Percentiles rank a stretch among this genome's conserved stretches.
phyloP scores from a whole-genome alignment of 2,888 invertebrate species.

The Neuroscelio doddi region DNA sequence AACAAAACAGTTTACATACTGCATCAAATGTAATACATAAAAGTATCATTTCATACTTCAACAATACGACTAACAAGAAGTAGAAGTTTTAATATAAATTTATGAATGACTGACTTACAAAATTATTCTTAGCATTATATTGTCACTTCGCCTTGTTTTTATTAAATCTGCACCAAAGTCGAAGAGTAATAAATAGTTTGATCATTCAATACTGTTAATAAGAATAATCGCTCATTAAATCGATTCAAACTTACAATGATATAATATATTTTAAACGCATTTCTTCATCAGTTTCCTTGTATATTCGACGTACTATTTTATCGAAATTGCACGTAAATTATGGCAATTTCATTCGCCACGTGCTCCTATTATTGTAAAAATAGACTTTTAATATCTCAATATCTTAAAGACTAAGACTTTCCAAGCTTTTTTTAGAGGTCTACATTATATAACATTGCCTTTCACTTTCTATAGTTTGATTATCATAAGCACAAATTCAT shows the following conservation, averaged over 20 bases:
- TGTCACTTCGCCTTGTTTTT: neutral
- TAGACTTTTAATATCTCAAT: neutral
- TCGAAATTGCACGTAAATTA: neutral
- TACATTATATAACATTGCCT: neutral
- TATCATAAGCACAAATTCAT: neutral
- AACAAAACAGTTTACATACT: too few relatives aligned
- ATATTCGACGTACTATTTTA: neutral
- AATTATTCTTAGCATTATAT: too few relatives aligned
- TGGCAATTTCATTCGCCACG: too few relatives aligned
- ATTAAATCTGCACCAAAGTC: constrained; percentile 6
- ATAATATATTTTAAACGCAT: constrained; percentile 1
- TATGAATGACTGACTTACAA: too few relatives aligned
- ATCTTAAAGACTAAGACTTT: constrained; percentile 1
- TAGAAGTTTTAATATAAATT: too few relatives aligned
- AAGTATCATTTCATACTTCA: too few relatives aligned
- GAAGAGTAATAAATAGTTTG: constrained; percentile 42
- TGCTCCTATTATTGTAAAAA: neutral
- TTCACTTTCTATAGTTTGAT: constrained; percentile 2
- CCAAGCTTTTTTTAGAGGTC: neutral
- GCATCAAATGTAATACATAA: too few relatives aligned
- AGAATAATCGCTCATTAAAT: constrained; percentile 13
- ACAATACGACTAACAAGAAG: too few relatives aligned
- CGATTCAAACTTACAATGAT: neutral
- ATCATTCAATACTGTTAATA: constrained; percentile 43
- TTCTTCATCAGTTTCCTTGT: neutral